Percentiles rank a stretch among this genome's conserved stretches.
These are phyloP conservation scores for Clupea harengus DNA, from an alignment of 2,113 vertebrate species.

Conservation along the genomic window DNA sequence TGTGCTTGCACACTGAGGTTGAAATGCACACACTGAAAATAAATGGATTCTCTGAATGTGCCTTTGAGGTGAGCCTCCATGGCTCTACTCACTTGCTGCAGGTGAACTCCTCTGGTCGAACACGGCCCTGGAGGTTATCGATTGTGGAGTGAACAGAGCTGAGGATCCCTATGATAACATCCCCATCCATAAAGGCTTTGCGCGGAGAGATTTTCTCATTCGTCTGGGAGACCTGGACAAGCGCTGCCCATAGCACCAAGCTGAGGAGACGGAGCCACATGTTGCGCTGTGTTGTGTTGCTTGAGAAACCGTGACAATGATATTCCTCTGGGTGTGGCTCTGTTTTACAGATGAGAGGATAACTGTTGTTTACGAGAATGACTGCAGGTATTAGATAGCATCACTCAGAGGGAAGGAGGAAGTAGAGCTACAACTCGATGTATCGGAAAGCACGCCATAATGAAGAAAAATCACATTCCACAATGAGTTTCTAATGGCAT, in stretches of 20 bases:
- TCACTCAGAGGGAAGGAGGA: too few species aligned
- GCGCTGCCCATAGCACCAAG: not conserved
- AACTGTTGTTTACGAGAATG: not conserved
- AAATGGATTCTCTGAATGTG: not conserved
- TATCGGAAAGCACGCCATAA: not conserved
- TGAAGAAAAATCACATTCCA: not conserved
- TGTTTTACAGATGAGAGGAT: not conserved
- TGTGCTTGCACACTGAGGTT: not conserved
- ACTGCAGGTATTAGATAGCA: not conserved
- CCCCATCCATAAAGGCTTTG: conserved; percentile 39
- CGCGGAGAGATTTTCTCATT: not conserved
- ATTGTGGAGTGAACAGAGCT: conserved; percentile 44
- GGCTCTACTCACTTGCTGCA: conserved; percentile 47
- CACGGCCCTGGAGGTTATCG: conserved; percentile 15
- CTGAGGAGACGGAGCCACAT: not conserved
- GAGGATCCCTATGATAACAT: conserved; percentile 52
- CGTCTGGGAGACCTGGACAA: conserved; percentile 15
- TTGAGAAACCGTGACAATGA: not conserved
- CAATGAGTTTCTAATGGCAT: not conserved
- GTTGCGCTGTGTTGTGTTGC: not conserved
- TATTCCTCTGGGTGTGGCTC: not conserved
- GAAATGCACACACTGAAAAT: not conserved
- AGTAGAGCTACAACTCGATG: too few species aligned
- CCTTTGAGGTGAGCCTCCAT: not conserved
- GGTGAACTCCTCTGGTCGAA: conserved; percentile 24